A percentile compares a stretch with the other conserved stretches of the same genome.
These are phyloP conservation scores for Orcinus orca DNA, from an alignment of 2,113 vertebrate genomes.

Conservation along the genomic window DNA sequence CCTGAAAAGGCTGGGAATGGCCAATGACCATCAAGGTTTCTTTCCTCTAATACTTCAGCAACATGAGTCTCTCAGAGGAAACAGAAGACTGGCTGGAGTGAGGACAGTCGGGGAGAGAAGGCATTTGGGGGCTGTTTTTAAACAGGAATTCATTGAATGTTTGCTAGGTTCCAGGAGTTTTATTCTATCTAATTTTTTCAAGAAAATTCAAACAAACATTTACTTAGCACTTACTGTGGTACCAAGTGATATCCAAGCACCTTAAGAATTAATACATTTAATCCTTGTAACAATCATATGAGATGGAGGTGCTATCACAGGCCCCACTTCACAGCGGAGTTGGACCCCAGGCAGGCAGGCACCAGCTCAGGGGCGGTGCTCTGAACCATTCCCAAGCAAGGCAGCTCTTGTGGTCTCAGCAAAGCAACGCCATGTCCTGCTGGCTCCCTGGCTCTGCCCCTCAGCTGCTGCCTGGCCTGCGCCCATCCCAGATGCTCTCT, in stretches of 20 bases:
- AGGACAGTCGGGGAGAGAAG: background rate
- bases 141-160: background rate
- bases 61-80: background rate
- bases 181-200: background rate
- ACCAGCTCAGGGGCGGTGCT: background rate
- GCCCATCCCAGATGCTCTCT: background rate
- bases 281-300: background rate
- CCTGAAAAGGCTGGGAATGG: background rate
- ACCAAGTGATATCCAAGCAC: background rate
- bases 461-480: background rate
- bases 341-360: accelerated
- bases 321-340: background rate
- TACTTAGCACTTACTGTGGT: background rate
- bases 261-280: background rate
- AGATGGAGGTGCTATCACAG: background rate
- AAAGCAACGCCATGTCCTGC: background rate
- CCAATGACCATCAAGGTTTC: background rate
- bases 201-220: background rate
- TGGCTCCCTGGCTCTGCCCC: too few relatives aligned
- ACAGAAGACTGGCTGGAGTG: background rate
- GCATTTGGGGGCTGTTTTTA: background rate
- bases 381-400: background rate
- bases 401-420: background rate
- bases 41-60: background rate
- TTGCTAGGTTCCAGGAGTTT: background rate